These are phyloP conservation scores for Erithacus rubecula DNA, from an alignment of 2,797 vertebrate genomes.

Conservation along the genomic window DNA sequence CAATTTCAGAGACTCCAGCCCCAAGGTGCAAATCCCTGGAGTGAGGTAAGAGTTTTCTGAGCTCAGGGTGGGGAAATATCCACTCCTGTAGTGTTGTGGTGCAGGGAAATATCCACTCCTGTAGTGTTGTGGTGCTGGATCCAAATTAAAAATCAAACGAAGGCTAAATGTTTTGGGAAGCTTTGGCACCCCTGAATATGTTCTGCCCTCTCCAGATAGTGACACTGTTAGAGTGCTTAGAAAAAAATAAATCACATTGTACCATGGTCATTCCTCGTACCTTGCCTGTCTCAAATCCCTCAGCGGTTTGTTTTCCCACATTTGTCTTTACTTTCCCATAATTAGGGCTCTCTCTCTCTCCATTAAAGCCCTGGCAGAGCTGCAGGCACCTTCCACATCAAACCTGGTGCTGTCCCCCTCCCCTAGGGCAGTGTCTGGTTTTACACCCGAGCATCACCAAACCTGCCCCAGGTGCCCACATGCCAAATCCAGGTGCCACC, in stretches of 20 bases:
- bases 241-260: background rate
- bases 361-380: background rate
- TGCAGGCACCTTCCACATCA: background rate
- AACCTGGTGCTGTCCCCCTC: background rate
- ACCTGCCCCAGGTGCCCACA: background rate
- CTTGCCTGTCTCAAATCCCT: background rate
- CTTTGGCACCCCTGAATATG: background rate
- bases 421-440: background rate
- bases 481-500: background rate
- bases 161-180: background rate
- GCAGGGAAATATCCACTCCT: background rate
- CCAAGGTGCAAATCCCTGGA: background rate
- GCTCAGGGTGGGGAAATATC: background rate
- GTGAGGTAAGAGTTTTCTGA: fast-evolving
- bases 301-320: background rate
- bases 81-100: fast-evolving
- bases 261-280: background rate
- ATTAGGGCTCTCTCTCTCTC: fast-evolving
- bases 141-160: background rate
- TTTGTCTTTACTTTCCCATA: background rate
- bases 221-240: fast-evolving
- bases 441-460: background rate
- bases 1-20: background rate
- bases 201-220: fast-evolving
- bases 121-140: too few relatives aligned